Conservation (phyloP, 2,888 invertebrate species). For the Rhagonycha lutea region DNA sequence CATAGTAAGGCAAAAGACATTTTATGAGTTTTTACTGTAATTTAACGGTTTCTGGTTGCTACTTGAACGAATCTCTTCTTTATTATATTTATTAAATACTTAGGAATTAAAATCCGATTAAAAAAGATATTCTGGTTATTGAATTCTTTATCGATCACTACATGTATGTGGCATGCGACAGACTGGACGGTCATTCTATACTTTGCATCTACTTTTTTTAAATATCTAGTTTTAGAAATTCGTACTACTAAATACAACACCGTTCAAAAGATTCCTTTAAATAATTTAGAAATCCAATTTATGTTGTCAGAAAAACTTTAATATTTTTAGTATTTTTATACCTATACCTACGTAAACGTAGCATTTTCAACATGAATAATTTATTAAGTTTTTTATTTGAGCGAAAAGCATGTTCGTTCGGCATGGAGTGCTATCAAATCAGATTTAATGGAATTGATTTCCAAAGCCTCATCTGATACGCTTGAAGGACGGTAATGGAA, state of each 20-base stretch:
- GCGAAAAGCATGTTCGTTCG: neutral
- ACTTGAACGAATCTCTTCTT: no score
- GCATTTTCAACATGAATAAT: neutral
- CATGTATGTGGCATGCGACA: no score
- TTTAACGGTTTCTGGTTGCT: no score
- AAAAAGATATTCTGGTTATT: no score
- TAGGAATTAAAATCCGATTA: no score
- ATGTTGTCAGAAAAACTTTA: neutral
- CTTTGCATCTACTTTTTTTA: no score
- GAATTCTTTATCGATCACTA: no score
- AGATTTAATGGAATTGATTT: slow-evolving; percentile 3
- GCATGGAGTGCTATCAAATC: neutral
- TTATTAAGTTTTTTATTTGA: neutral
- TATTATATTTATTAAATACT: no score
- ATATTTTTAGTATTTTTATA: neutral
- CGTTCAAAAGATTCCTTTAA: neutral
- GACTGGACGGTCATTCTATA: no score
- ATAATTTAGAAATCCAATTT: neutral
- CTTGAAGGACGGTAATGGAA: neutral
- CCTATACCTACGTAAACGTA: neutral
- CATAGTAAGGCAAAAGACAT: no score
- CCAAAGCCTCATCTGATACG: neutral
- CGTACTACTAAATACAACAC: neutral
- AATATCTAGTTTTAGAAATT: neutral
- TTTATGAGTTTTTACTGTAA: no score